A percentile compares a stretch with the other conserved stretches of the same genome.
These are phyloP conservation scores for Corticium candelabrum DNA, from an alignment of 37 sponge, comb jelly and placozoan species.

Conservation along the genomic window DNA sequence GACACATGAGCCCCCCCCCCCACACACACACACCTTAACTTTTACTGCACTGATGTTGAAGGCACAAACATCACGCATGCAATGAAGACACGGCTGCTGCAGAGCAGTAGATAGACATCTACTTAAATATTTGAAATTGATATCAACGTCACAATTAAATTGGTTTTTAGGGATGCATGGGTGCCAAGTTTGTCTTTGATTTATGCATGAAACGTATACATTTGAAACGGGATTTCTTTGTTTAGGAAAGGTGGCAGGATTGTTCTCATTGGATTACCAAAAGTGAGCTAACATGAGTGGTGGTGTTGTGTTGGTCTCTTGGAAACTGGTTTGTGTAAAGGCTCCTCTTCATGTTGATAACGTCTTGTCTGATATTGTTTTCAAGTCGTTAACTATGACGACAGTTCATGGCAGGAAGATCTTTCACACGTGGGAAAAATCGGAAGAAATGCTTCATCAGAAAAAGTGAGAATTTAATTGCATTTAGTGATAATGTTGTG, in stretches of 20 bases:
- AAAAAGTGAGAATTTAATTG: slow-evolving; percentile 22
- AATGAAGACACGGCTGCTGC: no score
- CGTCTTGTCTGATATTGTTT: slow-evolving; percentile 52
- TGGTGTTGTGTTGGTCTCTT: neutral
- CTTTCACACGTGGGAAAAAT: slow-evolving; percentile 74
- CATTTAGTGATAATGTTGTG: neutral
- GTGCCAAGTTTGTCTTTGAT: no score
- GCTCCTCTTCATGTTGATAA: slow-evolving; percentile 61
- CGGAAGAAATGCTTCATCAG: slow-evolving; percentile 37
- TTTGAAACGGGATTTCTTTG: no score
- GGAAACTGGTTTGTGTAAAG: slow-evolving; percentile 8
- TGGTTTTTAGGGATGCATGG: no score
- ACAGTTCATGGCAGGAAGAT: slow-evolving; percentile 84
- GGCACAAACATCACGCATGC: no score
- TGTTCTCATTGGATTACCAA: slow-evolving; percentile 65
- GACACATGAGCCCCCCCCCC: no score
- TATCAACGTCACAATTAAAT: no score
- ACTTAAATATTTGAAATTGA: no score
- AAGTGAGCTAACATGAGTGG: slow-evolving; percentile 20
- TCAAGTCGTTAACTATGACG: slow-evolving; percentile 64
- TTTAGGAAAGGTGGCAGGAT: slow-evolving; percentile 63
- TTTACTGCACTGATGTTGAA: no score
- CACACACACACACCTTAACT: no score
- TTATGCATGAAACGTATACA: no score
- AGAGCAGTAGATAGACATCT: no score